These are phyloP conservation scores for Chironomus striatipennis DNA, from an alignment of 1,140 invertebrate genomes.

Conservation along the genomic window DNA sequence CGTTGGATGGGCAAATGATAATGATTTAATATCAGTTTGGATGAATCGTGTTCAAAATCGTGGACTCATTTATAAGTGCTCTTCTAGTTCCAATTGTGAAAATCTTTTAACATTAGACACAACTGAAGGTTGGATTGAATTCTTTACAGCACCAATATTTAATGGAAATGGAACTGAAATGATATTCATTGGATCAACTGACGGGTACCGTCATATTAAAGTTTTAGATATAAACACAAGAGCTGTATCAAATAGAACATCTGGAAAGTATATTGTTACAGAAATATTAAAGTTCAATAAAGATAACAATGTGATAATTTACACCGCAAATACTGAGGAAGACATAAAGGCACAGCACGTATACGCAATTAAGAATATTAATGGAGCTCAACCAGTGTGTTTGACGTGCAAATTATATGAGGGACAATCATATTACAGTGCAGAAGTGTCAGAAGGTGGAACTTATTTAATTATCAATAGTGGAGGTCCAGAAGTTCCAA, in stretches of 20 bases:
- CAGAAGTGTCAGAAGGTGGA: constrained; percentile 34
- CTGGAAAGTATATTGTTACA: constrained; percentile 66
- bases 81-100: constrained; percentile 30
- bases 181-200: constrained; percentile 53
- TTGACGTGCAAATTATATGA: constrained; percentile 44
- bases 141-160: constrained; percentile 49
- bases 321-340: constrained; percentile 48
- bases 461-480: constrained; percentile 34
- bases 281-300: constrained; percentile 72
- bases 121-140: constrained; percentile 61
- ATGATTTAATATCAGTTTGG: constrained; percentile 63
- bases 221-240: constrained; percentile 40
- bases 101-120: constrained; percentile 31
- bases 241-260: constrained; percentile 43
- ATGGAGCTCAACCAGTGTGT: constrained; percentile 42
- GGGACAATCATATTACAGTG: constrained; percentile 36
- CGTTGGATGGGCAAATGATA: constrained; percentile 61
- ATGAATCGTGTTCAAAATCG: constrained; percentile 79
- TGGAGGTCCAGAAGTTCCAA: constrained; percentile 35
- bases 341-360: constrained; percentile 50
- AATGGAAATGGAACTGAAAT: constrained; percentile 49
- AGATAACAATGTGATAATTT: constrained; percentile 55
- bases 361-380: constrained; percentile 43
- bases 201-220: constrained; percentile 57
- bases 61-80: constrained; percentile 34